A percentile compares a stretch with the other conserved stretches of the same genome.
Conservation (phyloP, 2,113 vertebrate species). For the Scomber scombrus region DNA sequence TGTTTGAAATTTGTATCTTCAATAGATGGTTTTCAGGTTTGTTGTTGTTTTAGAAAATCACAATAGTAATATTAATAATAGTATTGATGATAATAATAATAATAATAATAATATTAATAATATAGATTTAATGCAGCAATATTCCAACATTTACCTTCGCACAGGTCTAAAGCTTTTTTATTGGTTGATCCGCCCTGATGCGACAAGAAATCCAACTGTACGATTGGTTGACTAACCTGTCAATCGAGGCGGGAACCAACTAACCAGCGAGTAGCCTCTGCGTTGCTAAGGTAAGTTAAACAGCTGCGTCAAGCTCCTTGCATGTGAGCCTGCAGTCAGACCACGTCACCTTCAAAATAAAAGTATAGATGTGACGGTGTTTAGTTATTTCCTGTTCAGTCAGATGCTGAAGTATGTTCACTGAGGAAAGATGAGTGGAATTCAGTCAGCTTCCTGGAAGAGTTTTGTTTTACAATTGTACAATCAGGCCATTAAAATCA, state of each 20-base stretch:
- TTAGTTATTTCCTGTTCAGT: no score
- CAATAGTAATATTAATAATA: neutral
- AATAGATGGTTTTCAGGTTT: no score
- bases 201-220: conserved; percentile 24
- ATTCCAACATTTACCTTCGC: conserved; percentile 59
- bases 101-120: no score
- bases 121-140: conserved; percentile 33
- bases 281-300: conserved; percentile 84
- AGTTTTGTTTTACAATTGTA: no score
- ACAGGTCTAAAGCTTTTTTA: conserved; percentile 38
- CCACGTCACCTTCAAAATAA: conserved; percentile 24
- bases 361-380: neutral
- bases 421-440: no score
- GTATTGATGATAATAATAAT: neutral
- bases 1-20: no score
- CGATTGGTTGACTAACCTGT: conserved; percentile 69
- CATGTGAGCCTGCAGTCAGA: neutral
- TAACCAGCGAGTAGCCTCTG: conserved; percentile 60
- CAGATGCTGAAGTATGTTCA: no score
- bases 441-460: no score
- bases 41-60: no score
- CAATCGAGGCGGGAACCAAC: conserved; percentile 54
- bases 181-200: conserved; percentile 68
- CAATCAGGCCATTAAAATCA: no score
- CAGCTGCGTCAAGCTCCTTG: conserved; percentile 35